Evolutionary conservation across 2,888 invertebrate genomes (phyloP).

Genomic region (Ormyrus thymus): DNA sequence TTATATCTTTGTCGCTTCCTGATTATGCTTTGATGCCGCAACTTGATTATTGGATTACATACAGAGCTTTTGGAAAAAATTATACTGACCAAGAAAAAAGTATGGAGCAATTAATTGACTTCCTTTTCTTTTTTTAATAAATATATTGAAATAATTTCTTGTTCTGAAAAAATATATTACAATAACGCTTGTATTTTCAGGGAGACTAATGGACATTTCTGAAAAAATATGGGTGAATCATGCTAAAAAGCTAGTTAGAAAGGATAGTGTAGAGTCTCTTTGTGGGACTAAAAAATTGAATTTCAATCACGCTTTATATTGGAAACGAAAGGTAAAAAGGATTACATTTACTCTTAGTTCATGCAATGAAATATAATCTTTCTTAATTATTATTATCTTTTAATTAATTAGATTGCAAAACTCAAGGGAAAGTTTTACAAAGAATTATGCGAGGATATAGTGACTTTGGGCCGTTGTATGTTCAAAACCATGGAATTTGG

Average conservation of each 20-base stretch:
- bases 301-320: conserved; percentile 57
- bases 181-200: conserved; percentile 51
- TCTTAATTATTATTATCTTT: conserved; percentile 2
- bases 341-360: neutral
- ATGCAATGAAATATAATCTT: too few species aligned
- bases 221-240: conserved; percentile 59
- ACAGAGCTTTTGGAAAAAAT: conserved; percentile 63
- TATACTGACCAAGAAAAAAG: conserved; percentile 58
- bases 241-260: conserved; percentile 9
- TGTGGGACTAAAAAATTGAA: conserved; percentile 58
- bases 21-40: conserved; percentile 67
- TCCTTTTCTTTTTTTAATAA: too few species aligned
- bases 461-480: conserved; percentile 60
- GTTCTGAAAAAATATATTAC: too few species aligned
- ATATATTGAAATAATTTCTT: too few species aligned
- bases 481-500: conserved; percentile 68
- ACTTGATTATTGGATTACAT: conserved; percentile 67
- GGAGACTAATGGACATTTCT: conserved; percentile 56
- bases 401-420: conserved; percentile 61
- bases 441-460: conserved; percentile 62
- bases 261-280: conserved; percentile 57
- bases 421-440: conserved; percentile 62
- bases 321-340: conserved; percentile 60
- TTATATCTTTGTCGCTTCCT: conserved; percentile 66
- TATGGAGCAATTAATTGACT: conserved; percentile 38